Conservation (phyloP, 2,113 vertebrate genomes). For the Ptilorrhoa leucosticta region DNA sequence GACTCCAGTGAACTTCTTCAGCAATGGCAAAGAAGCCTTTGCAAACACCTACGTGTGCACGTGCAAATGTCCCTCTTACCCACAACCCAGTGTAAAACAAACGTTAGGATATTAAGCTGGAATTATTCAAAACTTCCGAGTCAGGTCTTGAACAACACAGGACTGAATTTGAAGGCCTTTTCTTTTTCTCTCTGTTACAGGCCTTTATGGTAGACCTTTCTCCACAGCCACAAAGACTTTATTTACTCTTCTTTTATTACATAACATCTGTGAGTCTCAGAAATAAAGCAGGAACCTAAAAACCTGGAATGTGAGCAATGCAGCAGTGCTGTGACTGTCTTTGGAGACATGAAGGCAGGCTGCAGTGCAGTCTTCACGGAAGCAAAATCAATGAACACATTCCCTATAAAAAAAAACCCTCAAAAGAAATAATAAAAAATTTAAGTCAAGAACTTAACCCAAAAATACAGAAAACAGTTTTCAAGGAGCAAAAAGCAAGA, state of each 20-base stretch:
- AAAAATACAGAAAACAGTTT: background rate
- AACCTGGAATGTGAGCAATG: background rate
- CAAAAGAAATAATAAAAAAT: background rate
- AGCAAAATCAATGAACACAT: background rate
- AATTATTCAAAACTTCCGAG: background rate
- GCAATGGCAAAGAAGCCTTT: background rate
- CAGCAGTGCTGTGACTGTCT: background rate
- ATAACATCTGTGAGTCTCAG: background rate
- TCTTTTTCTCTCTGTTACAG: background rate
- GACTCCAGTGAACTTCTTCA: background rate
- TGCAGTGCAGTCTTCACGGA: background rate
- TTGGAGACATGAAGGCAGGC: background rate
- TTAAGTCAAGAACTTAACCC: background rate
- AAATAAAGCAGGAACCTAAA: background rate
- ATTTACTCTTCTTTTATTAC: background rate
- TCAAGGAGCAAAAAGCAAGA: background rate
- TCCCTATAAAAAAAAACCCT: background rate
- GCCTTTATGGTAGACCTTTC: background rate
- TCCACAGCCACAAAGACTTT: background rate
- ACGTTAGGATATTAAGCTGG: background rate
- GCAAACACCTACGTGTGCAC: accelerated
- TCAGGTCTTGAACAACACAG: background rate
- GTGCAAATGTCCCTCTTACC: background rate
- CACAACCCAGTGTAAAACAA: background rate
- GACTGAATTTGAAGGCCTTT: background rate